Percentiles rank a stretch among this genome's conserved stretches.
phyloP scores from a whole-genome alignment of 2,888 invertebrate genomes.

The Agriopis aurantiaria region DNA sequence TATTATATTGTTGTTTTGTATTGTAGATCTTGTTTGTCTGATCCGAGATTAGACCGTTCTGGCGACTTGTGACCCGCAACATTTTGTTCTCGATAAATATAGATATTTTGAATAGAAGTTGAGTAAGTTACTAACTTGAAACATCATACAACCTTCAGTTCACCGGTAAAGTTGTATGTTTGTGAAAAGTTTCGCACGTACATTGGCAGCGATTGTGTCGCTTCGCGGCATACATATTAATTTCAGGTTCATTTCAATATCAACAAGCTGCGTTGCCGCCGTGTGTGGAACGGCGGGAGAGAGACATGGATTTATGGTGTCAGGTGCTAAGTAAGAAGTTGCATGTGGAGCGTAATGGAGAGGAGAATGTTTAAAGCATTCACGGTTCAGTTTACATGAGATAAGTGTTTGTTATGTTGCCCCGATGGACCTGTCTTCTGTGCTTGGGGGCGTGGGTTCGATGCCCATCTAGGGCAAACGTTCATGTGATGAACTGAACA shows the following conservation, averaged over 20 bases:
- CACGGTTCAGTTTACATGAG: not conserved
- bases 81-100: not conserved
- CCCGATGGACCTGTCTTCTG: too few species aligned
- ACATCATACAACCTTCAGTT: constrained; percentile 15
- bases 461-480: too few species aligned
- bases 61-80: not conserved
- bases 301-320: constrained; percentile 21
- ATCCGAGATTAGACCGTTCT: not conserved
- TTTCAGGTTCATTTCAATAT: constrained; percentile 79
- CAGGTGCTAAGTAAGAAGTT: constrained; percentile 21
- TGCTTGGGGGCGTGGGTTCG: too few species aligned
- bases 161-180: constrained; percentile 29
- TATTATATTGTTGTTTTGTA: too few species aligned
- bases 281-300: constrained; percentile 42
- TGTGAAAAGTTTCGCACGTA: constrained; percentile 63
- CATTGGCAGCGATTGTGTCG: constrained; percentile 66
- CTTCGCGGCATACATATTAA: constrained; percentile 73
- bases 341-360: not conserved
- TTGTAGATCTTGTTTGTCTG: too few species aligned
- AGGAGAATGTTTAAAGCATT: not conserved
- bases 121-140: constrained; percentile 5
- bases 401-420: too few species aligned
- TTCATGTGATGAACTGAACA: too few species aligned
- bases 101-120: not conserved
- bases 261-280: constrained; percentile 67